A percentile compares a stretch with the other conserved stretches of the same genome.
These are phyloP conservation scores for Spodoptera picta DNA, from an alignment of 2,888 invertebrate genomes.

Conservation along the genomic window DNA sequence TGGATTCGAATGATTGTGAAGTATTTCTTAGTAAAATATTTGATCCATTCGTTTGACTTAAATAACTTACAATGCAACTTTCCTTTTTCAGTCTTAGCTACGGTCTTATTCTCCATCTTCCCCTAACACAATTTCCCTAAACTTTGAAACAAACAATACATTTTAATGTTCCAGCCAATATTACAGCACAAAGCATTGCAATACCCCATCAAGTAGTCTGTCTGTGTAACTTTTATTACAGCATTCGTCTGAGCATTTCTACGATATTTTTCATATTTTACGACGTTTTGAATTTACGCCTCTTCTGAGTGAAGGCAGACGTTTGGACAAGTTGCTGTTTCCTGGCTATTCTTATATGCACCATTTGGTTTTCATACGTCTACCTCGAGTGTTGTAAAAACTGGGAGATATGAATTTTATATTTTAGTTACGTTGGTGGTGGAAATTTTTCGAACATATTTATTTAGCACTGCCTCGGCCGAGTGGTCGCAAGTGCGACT, in stretches of 20 bases:
- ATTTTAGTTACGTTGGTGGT: conserved; percentile 6
- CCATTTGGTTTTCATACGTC: conserved; percentile 37
- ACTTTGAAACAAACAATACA: not conserved
- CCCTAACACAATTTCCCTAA: too few relatives aligned
- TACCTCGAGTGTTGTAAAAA: conserved; percentile 37
- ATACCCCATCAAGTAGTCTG: conserved; percentile 65
- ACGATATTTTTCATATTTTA: conserved; percentile 85
- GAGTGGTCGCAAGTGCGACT: too few relatives aligned
- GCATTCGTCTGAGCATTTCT: conserved; percentile 65
- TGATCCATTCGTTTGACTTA: too few relatives aligned
- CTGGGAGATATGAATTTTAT: conserved; percentile 46
- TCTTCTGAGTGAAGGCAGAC: conserved; percentile 64
- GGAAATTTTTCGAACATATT: not conserved
- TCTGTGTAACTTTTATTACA: conserved; percentile 72
- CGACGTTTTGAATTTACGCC: conserved; percentile 84
- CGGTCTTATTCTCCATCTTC: too few relatives aligned
- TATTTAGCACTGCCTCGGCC: not conserved
- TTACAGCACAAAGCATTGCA: conserved; percentile 48
- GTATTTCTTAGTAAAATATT: too few relatives aligned
- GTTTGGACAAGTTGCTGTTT: conserved; percentile 41
- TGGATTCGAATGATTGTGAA: too few relatives aligned
- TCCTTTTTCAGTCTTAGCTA: too few relatives aligned
- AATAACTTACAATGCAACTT: too few relatives aligned
- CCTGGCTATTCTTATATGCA: conserved; percentile 59
- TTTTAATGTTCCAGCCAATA: conserved; percentile 34